Evolutionary conservation across 2,888 invertebrate species (phyloP).

Genomic region (Drosophila percnosoma): DNA sequence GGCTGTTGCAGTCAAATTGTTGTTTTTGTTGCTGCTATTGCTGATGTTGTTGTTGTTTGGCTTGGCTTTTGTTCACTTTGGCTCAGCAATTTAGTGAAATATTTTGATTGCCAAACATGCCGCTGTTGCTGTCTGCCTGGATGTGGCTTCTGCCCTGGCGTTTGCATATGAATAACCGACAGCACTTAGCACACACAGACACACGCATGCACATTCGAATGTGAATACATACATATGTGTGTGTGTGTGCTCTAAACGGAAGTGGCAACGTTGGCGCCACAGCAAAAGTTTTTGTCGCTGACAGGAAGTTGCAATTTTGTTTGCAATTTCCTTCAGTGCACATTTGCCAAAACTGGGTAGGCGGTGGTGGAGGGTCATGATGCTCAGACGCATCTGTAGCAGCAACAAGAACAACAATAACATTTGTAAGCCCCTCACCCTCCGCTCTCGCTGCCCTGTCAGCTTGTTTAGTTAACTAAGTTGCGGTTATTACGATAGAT

Average conservation of each 20-base stretch:
- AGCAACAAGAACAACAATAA: slow-evolving; percentile 34
- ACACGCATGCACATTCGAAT: slow-evolving; percentile 19
- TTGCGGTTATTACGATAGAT: slow-evolving; percentile 76
- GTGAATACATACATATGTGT: neutral
- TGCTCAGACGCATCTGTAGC: slow-evolving; percentile 31
- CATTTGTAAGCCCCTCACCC: slow-evolving; percentile 7
- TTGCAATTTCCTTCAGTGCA: slow-evolving; percentile 83
- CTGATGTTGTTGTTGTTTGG: slow-evolving; percentile 25
- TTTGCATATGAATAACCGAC: slow-evolving; percentile 81
- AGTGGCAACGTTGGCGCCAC: slow-evolving; percentile 81
- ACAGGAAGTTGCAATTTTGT: slow-evolving; percentile 83
- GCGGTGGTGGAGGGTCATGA: neutral
- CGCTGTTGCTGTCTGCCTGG: slow-evolving; percentile 30
- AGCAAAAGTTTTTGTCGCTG: slow-evolving; percentile 81
- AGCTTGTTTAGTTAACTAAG: slow-evolving; percentile 79
- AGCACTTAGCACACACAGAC: slow-evolving; percentile 71
- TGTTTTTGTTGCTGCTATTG: slow-evolving; percentile 33
- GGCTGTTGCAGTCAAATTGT: slow-evolving; percentile 43
- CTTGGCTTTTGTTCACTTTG: slow-evolving; percentile 61
- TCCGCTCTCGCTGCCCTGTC: slow-evolving; percentile 51
- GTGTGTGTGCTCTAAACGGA: slow-evolving; percentile 66
- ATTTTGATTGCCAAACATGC: slow-evolving; percentile 80
- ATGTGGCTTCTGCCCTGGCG: slow-evolving; percentile 57
- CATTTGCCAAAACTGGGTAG: slow-evolving; percentile 45
- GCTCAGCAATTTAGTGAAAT: slow-evolving; percentile 78